These are phyloP conservation scores for Platypus cylindrus DNA, from an alignment of 2,888 invertebrate species.

Conservation along the genomic window DNA sequence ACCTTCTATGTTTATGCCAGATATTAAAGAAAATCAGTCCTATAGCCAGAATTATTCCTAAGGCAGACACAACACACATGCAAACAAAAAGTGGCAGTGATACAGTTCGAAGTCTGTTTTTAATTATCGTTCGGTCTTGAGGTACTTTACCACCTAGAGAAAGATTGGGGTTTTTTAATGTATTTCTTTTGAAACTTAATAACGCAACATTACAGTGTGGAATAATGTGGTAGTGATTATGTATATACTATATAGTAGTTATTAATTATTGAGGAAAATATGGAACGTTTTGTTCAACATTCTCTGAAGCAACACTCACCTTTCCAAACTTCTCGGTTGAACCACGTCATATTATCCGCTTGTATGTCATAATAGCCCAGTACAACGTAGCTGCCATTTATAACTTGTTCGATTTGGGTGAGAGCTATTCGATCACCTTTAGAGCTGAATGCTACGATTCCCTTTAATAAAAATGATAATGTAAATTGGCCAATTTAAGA, in stretches of 20 bases:
- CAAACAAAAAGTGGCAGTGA: constrained; percentile 84
- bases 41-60: constrained; percentile 78
- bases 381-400: constrained; percentile 85
- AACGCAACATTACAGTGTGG: too few species aligned
- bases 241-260: too few species aligned
- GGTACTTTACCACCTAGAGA: constrained; percentile 74
- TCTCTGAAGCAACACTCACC: too few species aligned
- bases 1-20: constrained; percentile 87
- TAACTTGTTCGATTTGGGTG: constrained; percentile 96
- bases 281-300: too few species aligned
- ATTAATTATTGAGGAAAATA: too few species aligned
- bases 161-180: too few species aligned
- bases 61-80: constrained; percentile 81
- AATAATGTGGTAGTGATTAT: too few species aligned
- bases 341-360: constrained; percentile 90
- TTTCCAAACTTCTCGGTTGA: constrained; percentile 81
- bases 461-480: too few species aligned
- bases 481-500: too few species aligned
- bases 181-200: too few species aligned
- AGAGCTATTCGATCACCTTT: constrained; percentile 97
- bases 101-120: constrained; percentile 71
- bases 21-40: constrained; percentile 85
- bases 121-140: constrained; percentile 85
- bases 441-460: constrained; percentile 94
- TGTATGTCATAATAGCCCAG: constrained; percentile 95